Evolutionary conservation across 2,113 vertebrate genomes (phyloP).

Genomic region (Catharus minimus): DNA sequence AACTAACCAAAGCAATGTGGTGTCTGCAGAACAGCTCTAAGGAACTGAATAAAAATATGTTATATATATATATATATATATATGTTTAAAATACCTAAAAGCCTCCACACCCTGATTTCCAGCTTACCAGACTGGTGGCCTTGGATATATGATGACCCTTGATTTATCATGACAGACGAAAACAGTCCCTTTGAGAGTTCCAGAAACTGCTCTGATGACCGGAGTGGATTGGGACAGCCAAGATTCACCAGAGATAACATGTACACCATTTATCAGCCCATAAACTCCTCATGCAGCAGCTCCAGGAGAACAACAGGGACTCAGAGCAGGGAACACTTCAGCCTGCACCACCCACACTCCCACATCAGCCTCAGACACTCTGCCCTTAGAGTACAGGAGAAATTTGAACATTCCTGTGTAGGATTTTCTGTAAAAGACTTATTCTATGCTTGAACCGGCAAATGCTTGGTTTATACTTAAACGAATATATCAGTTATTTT

Average conservation of each 20-base stretch:
- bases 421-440: not conserved
- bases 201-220: not conserved
- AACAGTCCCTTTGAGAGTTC: not conserved
- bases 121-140: not conserved
- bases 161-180: not conserved
- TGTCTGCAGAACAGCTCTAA: not conserved
- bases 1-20: not conserved
- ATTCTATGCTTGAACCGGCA: not conserved
- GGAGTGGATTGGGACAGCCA: not conserved
- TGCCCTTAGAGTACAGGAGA: not conserved
- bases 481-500: not conserved
- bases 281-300: not conserved
- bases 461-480: not conserved
- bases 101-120: not conserved
- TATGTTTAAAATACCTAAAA: not conserved
- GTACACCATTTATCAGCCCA: not conserved
- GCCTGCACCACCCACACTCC: fast-evolving
- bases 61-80: no score
- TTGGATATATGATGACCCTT: not conserved
- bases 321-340: fast-evolving
- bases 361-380: fast-evolving
- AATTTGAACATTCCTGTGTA: fast-evolving
- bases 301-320: not conserved
- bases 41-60: not conserved
- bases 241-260: not conserved